A percentile compares a stretch with the other conserved stretches of the same genome.
These are phyloP conservation scores for Pygoscelis adeliae DNA, from an alignment of 2,113 vertebrate genomes.

Conservation along the genomic window DNA sequence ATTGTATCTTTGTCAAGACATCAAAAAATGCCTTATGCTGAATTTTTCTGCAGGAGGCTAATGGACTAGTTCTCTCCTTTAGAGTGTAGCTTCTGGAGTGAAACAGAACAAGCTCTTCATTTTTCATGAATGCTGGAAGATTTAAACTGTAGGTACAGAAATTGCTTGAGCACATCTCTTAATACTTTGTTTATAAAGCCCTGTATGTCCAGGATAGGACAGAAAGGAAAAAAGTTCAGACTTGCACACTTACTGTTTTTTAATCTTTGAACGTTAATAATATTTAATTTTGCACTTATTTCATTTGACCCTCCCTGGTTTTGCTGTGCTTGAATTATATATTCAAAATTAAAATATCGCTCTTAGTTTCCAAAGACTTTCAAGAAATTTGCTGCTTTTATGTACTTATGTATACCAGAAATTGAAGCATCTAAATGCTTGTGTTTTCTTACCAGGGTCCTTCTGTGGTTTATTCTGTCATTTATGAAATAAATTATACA, in stretches of 20 bases:
- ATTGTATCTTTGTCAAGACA: conserved; percentile 25
- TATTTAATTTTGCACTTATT: not conserved
- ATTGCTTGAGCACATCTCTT: not conserved
- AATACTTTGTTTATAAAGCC: not conserved
- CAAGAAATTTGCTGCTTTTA: not conserved
- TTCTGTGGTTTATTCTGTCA: not conserved
- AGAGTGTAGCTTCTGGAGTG: not conserved
- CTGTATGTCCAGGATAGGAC: not conserved
- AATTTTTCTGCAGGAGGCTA: not conserved
- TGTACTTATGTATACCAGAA: not conserved
- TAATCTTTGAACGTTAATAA: not conserved
- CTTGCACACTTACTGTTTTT: not conserved
- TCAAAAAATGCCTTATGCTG: not conserved
- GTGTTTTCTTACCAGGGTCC: not conserved
- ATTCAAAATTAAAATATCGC: not conserved
- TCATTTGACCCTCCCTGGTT: not conserved
- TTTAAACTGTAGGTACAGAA: not conserved
- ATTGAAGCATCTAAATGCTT: not conserved
- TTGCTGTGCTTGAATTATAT: not conserved
- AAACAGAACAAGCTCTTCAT: not conserved
- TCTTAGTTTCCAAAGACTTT: not conserved
- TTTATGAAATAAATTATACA: not conserved
- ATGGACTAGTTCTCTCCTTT: not conserved
- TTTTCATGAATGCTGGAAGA: not conserved
- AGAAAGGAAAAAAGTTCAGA: not conserved